Evolutionary conservation across 2,888 invertebrate species (phyloP).

Genomic region (Escarpia spicata): DNA sequence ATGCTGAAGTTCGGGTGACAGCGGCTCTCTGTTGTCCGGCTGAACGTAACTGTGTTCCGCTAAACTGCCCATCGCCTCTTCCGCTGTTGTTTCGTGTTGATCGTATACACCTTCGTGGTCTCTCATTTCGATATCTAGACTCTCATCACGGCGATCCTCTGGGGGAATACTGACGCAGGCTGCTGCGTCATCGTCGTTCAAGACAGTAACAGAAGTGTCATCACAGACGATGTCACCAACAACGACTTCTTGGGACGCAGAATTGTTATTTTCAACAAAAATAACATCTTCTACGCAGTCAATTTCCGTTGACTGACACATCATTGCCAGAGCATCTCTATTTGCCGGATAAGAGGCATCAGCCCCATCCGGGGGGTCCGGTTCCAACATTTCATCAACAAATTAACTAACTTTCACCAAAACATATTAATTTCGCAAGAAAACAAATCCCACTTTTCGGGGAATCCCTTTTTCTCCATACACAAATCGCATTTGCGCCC

Average conservation of each 20-base stretch:
- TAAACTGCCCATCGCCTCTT: not conserved
- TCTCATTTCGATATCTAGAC: not conserved
- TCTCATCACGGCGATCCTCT: not conserved
- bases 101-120: not conserved
- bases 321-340: not conserved
- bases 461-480: slow-evolving; percentile 8
- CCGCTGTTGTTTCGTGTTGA: not conserved
- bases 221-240: not conserved
- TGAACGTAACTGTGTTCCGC: not conserved
- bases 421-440: slow-evolving; percentile 13
- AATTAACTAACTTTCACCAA: not conserved
- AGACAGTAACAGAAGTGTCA: not conserved
- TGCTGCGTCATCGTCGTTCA: not conserved
- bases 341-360: not conserved
- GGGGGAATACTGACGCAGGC: not conserved
- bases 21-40: slow-evolving; percentile 32
- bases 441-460: slow-evolving; percentile 1
- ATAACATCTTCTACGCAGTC: not conserved
- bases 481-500: slow-evolving; percentile 1
- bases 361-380: slow-evolving; percentile 12
- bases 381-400: slow-evolving; percentile 10
- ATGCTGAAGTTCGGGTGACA: slow-evolving; percentile 55
- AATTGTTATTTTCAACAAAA: slow-evolving; percentile 16
- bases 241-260: slow-evolving; percentile 11
- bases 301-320: not conserved